Evolutionary conservation across 2,888 invertebrate species (phyloP).

Genomic region (Ischnura elegans): DNA sequence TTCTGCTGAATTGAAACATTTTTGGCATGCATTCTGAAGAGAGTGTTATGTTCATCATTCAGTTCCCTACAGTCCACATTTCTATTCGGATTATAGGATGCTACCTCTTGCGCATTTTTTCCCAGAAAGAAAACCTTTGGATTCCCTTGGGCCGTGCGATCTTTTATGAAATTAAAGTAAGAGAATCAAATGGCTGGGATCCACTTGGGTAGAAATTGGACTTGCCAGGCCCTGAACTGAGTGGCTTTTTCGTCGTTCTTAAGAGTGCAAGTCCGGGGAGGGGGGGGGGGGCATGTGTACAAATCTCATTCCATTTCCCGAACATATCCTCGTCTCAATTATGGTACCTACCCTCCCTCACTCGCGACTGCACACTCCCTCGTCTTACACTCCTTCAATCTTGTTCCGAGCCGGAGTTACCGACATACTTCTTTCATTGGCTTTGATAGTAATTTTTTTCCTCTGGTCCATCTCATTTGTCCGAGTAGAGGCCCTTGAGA

Average conservation of each 20-base stretch:
- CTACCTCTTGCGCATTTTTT: neutral
- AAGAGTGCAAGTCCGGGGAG: neutral
- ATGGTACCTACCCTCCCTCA: neutral
- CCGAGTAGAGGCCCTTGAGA: neutral
- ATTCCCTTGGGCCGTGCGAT: neutral
- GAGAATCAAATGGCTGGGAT: neutral
- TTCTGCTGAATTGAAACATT: too few species aligned
- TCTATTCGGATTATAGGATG: neutral
- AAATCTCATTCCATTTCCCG: conserved; percentile 21
- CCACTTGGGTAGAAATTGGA: neutral
- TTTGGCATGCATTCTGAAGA: too few species aligned
- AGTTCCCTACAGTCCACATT: too few species aligned
- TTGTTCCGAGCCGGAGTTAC: neutral
- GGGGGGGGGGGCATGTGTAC: neutral
- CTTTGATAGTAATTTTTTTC: conserved; percentile 1
- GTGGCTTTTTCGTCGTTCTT: conserved; percentile 1
- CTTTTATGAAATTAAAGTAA: neutral
- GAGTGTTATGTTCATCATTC: too few species aligned
- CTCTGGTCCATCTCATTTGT: neutral
- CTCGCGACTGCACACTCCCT: neutral
- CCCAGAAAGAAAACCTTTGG: neutral
- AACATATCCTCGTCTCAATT: conserved; percentile 4
- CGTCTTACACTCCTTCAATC: neutral
- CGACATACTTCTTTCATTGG: neutral
- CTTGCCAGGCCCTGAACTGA: neutral